These are phyloP conservation scores for Aquatica leii DNA, from an alignment of 2,888 invertebrate species.

Conservation along the genomic window DNA sequence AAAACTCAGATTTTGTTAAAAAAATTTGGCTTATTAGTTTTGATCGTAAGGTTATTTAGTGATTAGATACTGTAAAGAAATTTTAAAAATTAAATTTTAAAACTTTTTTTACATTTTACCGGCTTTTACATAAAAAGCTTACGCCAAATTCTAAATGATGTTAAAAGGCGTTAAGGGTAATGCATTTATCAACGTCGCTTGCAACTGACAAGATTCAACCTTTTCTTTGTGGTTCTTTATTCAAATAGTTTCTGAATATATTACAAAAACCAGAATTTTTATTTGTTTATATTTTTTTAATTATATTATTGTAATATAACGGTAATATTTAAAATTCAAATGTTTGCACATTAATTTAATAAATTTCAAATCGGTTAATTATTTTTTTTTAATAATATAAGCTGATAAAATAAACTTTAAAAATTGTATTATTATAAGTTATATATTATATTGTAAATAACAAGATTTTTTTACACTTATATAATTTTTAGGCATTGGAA, in stretches of 20 bases:
- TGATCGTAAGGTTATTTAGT: background rate
- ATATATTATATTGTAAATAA: too few relatives aligned
- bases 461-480: too few relatives aligned
- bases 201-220: constrained; percentile 30
- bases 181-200: constrained; percentile 34
- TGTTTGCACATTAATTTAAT: too few relatives aligned
- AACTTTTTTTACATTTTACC: background rate
- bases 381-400: too few relatives aligned
- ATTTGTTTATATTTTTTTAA: too few relatives aligned
- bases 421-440: too few relatives aligned
- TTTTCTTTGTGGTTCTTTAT: constrained; percentile 27
- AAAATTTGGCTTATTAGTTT: background rate
- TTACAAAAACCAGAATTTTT: background rate
- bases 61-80: background rate
- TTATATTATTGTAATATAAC: too few relatives aligned
- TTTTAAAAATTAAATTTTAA: background rate
- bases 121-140: background rate
- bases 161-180: constrained; percentile 26
- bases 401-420: too few relatives aligned
- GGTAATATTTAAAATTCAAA: too few relatives aligned
- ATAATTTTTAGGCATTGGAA: too few relatives aligned
- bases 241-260: constrained; percentile 9
- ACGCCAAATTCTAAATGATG: constrained; percentile 17
- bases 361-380: too few relatives aligned
- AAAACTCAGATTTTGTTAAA: background rate